Base-by-base conservation (phyloP, 1,140 invertebrate genomes). In the Neodiprion lecontei region DNA sequence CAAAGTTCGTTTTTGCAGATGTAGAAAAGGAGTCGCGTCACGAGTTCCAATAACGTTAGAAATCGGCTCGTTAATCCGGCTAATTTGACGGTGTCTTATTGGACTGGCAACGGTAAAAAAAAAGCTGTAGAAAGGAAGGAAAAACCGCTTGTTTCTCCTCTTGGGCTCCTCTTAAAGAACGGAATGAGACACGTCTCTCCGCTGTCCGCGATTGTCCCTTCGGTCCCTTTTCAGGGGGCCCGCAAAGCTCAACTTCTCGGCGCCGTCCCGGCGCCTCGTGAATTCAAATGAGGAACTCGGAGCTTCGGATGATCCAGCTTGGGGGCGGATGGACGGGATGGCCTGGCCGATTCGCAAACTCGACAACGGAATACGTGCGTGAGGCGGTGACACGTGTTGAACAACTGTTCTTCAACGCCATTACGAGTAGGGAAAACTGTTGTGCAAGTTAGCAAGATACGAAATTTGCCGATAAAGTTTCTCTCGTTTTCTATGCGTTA, bases 151-250 rank as follows among this genome's bases (percentile, higher is more conserved):
- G 28, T 40, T 40, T 40, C 28, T 40, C 2, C 28, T 40, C 28
- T 2, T 5, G 28, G 28, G 28, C 5, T 40, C 28, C 5, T 40
- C 28, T 40, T 40, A 40, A 40, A 40, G 28, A 5, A 3, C 28
- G 28, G 28, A 80, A 81, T 81, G 79, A 81, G 80, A 81, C 79
- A 81, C 79, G 79, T 81, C 79, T 40, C 28, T 40, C 2, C 79
- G 77, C 75, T 68, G 79, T 81, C 80, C 79, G 79, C 79, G 80
- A 81, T 81, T 81, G 79, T 81, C 79, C 79, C 79, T 70, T 72
- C 77, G 74, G 75, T 66, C 61, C 61, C 61, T 66, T 21, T 66
- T 66, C 61, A 1, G 61, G 61, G 7, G 61, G 61, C 21, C 61
- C 61, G 14, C 61, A 7, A 21, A 21, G 61, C 61, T 21, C 14